Conservation (phyloP, 2,113 vertebrate genomes). For the Oenanthe oenanthe region DNA sequence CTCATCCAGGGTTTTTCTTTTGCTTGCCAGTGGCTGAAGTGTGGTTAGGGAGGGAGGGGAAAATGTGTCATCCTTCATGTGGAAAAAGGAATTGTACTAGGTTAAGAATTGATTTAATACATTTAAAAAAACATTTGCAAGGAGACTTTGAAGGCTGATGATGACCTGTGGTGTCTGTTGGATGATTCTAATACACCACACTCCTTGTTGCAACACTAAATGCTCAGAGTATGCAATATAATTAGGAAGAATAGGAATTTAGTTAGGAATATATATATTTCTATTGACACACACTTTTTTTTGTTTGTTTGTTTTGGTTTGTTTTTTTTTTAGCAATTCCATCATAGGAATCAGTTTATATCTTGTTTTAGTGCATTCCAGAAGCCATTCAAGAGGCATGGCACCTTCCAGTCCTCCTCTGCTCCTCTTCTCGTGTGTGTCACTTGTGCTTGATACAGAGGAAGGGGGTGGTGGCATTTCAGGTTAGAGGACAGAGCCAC, state of each 20-base stretch:
- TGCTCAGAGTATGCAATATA: neutral
- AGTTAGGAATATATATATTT: neutral
- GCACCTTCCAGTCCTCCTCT: neutral
- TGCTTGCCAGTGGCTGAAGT: slow-evolving; percentile 10
- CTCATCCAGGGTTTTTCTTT: slow-evolving; percentile 3
- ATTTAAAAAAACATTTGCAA: neutral
- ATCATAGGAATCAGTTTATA: neutral
- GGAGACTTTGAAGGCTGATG: neutral
- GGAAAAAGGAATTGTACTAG: neutral
- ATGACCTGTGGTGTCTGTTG: neutral
- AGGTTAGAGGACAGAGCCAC: neutral
- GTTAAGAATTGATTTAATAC: neutral
- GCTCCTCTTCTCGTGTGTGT: neutral
- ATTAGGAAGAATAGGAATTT: neutral
- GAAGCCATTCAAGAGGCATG: neutral
- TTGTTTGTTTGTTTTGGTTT: neutral
- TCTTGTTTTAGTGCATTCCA: neutral
- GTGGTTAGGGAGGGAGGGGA: neutral
- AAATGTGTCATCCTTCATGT: neutral
- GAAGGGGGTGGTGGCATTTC: rapidly evolving
- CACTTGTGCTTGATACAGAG: neutral
- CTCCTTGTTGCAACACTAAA: neutral
- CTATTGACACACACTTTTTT: neutral
- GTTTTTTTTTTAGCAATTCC: neutral
- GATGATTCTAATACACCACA: neutral